Percentiles rank a stretch among this genome's conserved stretches.
phyloP scores from a whole-genome alignment of 64 coral and sea anemone genomes.

The Montipora cactus region DNA sequence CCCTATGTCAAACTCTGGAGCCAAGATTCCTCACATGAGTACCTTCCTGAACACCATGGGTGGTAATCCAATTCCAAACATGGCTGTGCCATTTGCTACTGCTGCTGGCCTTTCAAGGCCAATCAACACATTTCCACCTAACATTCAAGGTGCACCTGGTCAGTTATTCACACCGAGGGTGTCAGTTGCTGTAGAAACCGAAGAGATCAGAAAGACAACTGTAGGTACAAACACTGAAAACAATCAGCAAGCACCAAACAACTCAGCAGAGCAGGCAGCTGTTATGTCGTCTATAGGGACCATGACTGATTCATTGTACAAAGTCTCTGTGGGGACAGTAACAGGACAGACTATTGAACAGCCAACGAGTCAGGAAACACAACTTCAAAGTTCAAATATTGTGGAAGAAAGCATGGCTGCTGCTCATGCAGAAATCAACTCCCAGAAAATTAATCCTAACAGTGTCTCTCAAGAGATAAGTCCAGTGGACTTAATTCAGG shows the following conservation, averaged over 20 bases:
- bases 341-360: slow-evolving; percentile 49
- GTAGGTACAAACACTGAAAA: slow-evolving; percentile 84
- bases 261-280: slow-evolving; percentile 19
- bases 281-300: slow-evolving; percentile 78
- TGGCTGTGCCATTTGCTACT: slow-evolving; percentile 66
- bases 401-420: slow-evolving; percentile 17
- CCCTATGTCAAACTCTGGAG: slow-evolving; percentile 13
- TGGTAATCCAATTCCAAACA: slow-evolving; percentile 31
- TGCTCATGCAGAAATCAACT: neutral
- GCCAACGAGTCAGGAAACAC: neutral
- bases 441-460: neutral
- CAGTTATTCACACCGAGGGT: slow-evolving; percentile 55
- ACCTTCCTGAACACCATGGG: slow-evolving; percentile 73
- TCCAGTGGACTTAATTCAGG: slow-evolving; percentile 28
- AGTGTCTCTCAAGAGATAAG: neutral
- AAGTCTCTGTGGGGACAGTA: slow-evolving; percentile 77
- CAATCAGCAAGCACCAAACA: slow-evolving; percentile 8
- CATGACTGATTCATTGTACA: slow-evolving; percentile 94
- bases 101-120: slow-evolving; percentile 57
- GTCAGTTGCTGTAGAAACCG: slow-evolving; percentile 85
- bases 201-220: slow-evolving; percentile 80
- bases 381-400: neutral
- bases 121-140: slow-evolving; percentile 58
- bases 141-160: slow-evolving; percentile 47
- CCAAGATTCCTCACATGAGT: slow-evolving; percentile 77